Evolutionary conservation across 37 sponge, comb jelly and placozoan genomes (phyloP), one percentile per base, ranked within the genome.

Genomic region (Cladorhizidae sp.): DNA sequence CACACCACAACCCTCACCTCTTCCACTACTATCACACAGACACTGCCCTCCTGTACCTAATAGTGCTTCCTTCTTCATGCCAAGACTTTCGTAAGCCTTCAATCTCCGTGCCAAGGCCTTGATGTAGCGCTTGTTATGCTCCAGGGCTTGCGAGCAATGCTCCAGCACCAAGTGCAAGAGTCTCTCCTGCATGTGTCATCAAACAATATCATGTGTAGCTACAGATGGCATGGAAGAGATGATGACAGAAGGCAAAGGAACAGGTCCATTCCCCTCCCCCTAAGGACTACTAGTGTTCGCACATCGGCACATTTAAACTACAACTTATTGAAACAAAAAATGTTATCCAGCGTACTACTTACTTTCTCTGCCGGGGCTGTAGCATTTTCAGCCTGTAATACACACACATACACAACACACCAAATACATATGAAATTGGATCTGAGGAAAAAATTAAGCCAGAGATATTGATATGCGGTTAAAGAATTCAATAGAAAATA

Each of bases 31-130:
- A n/a, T n/a, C n/a, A n/a, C n/a, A n/a, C n/a, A n/a, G n/a, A n/a
- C n/a, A n/a, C n/a, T n/a, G n/a, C n/a, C n/a, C n/a, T n/a, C 28
- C 33, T 76, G 36, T 42, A 90, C 91, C 91, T 23, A 81, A 29
- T 0, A 90, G 37, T 33, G 86, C 82, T n/a, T 85, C 86, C 64
- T 72, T 67, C 55, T 82, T 80, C 40, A 20, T 80, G 38, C 81
- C 85, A 39, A 90, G 74, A 1, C 77, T 55, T 33, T 80, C 54
- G 42, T 83, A 67, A 0, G 76, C 85, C 43, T 76, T 79, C 11
- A 73, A 40, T 15, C 92, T 57, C 36, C 92, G 77, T 8, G 64
- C 51, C 20, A 85, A 56, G 36, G 92, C 81, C 72, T 92, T 92
- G 54, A 80, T 67, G 43, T 92, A 92, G 54, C 74, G 78, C 11